Conservation (phyloP, 2,113 vertebrate genomes). For the Hirundichthys speculiger region DNA sequence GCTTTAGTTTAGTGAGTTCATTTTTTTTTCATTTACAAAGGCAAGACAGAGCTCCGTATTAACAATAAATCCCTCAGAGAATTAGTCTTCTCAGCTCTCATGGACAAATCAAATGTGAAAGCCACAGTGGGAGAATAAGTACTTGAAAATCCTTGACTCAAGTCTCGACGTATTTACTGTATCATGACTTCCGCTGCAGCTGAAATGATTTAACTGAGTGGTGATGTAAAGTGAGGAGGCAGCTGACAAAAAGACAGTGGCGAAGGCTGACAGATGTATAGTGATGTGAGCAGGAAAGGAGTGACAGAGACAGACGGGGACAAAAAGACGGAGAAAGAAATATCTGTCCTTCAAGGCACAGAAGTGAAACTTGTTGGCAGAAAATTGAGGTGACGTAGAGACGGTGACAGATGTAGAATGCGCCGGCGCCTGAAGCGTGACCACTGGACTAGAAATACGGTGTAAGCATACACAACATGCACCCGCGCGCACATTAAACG, state of each 20-base stretch:
- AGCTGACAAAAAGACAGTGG: conserved; percentile 60
- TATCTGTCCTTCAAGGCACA: conserved; percentile 63
- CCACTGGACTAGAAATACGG: conserved; percentile 58
- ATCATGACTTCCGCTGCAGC: background rate
- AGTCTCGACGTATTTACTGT: conserved; percentile 29
- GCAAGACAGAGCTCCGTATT: conserved; percentile 3
- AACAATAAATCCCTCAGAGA: conserved; percentile 14
- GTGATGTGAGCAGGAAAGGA: conserved; percentile 40
- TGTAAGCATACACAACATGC: conserved; percentile 41
- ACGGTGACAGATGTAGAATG: conserved; percentile 74
- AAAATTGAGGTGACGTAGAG: conserved; percentile 70
- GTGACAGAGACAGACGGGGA: conserved; percentile 52
- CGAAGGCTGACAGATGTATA: conserved; percentile 52
- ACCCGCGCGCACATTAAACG: background rate
- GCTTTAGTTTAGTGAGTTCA: background rate
- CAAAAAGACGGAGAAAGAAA: conserved; percentile 35
- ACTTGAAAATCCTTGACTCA: conserved; percentile 23
- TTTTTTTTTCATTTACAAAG: background rate
- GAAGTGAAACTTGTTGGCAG: conserved; percentile 65
- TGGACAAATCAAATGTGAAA: conserved; percentile 34
- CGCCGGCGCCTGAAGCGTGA: conserved; percentile 68
- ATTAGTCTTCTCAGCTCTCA: conserved; percentile 25
- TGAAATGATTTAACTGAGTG: conserved; percentile 18
- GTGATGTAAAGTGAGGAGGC: conserved; percentile 26
- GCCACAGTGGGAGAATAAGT: conserved; percentile 34